Evolutionary conservation across 1,140 invertebrate species (phyloP), one percentile per base, ranked within the genome.

Genomic region (Trichonephila clavata): DNA sequence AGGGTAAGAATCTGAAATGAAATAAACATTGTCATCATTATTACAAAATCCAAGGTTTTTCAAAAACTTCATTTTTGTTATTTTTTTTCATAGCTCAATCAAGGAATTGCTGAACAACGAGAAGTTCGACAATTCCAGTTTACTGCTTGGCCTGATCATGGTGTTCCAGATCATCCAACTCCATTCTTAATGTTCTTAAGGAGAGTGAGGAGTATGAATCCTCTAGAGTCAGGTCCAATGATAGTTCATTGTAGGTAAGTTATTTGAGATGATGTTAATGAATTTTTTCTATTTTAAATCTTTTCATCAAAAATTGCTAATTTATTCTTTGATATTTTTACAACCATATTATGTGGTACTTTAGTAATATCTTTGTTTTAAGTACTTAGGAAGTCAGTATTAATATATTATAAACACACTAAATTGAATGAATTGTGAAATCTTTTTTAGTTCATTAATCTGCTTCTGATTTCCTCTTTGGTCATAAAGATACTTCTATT

Each of bases 121-220:
- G 99, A 99, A 96, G 97, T 99, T 24, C 98, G 99, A 94, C 99
- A 99, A 95, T 96, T 99, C 89, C 99, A 99, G 96, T 99, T 99
- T 95, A 99, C 99, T 0, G 99, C 99, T 5, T 99, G 99, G 99
- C 99, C 99, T 0, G 99, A 99, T 96, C 99, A 99, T 95, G 99
- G 99, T 1, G 99, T 94, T 39, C 99, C 99, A 3, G 99, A 99
- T 95, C 99, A 99, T 96, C 99, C 99, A 0, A 99, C 99, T 1
- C 99, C 99, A 0, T 99, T 99, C 96, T 96, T 99, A 65, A 99
- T 99, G 96, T 99, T 99, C 96, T 96, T 99, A 94, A 97, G 98
- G 71, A 97, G 99, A 86, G 99, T 99, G 4, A 97, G 98, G 94
- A 97, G 97, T 39, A 96, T 99, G 89, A 99, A 99, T 95, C 98